A percentile compares a stretch with the other conserved stretches of the same genome.
phyloP scores from a whole-genome alignment of 2,113 vertebrate genomes.

The Varanus salvator region DNA sequence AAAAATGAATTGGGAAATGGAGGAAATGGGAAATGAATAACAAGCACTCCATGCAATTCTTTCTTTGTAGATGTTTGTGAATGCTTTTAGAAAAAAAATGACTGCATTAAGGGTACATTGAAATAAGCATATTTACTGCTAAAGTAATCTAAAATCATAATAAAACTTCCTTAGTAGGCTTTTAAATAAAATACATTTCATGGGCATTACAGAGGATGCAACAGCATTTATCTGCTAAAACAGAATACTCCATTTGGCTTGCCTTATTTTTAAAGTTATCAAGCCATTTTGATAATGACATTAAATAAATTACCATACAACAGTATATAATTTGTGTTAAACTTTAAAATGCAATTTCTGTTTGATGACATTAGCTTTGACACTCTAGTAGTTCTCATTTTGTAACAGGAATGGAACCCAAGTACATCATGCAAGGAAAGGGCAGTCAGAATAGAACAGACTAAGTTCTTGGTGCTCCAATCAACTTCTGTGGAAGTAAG shows the following conservation, averaged over 20 bases:
- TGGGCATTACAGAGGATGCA: slow-evolving; percentile 50
- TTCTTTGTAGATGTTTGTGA: slow-evolving; percentile 68
- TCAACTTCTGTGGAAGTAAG: background rate
- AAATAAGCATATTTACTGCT: slow-evolving; percentile 70
- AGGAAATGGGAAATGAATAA: slow-evolving; percentile 61
- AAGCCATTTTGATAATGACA: slow-evolving; percentile 42
- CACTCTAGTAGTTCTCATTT: background rate
- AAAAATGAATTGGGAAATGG: slow-evolving; percentile 54
- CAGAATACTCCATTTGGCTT: slow-evolving; percentile 4
- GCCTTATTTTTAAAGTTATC: slow-evolving; percentile 20
- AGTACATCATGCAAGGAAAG: background rate
- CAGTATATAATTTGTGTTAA: slow-evolving; percentile 24
- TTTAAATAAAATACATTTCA: slow-evolving; percentile 57
- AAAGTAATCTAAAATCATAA: slow-evolving; percentile 64
- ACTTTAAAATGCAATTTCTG: slow-evolving; percentile 25
- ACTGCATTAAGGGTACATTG: slow-evolving; percentile 68
- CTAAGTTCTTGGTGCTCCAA: background rate
- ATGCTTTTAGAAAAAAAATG: slow-evolving; percentile 66
- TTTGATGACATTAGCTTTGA: slow-evolving; percentile 3
- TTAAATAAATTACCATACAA: slow-evolving; percentile 28
- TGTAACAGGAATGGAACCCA: background rate
- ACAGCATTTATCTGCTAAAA: slow-evolving; percentile 4
- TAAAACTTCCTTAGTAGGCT: slow-evolving; percentile 61
- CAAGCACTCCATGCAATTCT: slow-evolving; percentile 66
- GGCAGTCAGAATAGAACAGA: too few relatives aligned